A percentile compares a stretch with the other conserved stretches of the same genome.
Conservation (phyloP, 2,888 invertebrate genomes). For the Noctua pronuba region DNA sequence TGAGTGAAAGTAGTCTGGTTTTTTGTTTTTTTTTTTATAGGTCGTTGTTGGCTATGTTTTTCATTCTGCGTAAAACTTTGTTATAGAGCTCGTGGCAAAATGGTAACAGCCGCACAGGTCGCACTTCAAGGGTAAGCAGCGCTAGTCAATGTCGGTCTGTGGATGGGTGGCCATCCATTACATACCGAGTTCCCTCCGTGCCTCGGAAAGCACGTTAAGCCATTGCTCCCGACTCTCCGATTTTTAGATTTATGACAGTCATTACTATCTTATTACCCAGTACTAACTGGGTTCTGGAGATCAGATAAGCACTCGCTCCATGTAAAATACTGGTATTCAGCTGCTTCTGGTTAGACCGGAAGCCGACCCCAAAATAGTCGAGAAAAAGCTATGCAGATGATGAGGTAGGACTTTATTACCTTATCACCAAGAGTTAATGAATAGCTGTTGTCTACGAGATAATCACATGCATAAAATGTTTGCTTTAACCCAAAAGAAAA, state of each 20-base stretch:
- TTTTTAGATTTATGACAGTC: background rate
- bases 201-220: background rate
- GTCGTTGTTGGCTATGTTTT: background rate
- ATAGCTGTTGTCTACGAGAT: background rate
- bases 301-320: background rate
- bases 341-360: background rate
- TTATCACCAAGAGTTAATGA: background rate
- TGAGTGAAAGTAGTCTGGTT: conserved; percentile 27
- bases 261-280: background rate
- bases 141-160: background rate
- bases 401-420: background rate
- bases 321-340: background rate
- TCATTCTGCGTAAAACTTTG: background rate
- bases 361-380: background rate
- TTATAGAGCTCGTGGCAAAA: background rate
- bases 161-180: background rate
- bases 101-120: background rate
- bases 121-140: background rate
- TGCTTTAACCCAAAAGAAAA: conserved; percentile 1
- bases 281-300: background rate
- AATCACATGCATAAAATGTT: background rate
- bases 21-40: background rate
- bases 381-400: background rate
- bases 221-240: background rate
- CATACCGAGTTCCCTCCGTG: background rate